Evolutionary conservation across 2,797 vertebrate genomes (phyloP).

Genomic region (Rhinoraja longicauda): DNA sequence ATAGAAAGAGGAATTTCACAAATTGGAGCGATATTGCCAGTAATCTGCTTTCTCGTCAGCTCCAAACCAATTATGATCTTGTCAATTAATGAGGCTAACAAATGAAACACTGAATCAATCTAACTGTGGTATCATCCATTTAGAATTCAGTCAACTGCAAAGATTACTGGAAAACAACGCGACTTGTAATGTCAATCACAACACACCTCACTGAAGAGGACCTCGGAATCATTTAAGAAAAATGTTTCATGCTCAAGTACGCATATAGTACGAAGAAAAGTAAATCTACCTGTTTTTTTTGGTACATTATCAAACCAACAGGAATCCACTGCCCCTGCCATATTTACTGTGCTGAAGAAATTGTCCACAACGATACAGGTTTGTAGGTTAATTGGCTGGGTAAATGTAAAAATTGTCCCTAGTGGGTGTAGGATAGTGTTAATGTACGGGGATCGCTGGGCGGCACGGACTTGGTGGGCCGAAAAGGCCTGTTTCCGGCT

Average conservation of each 20-base stretch:
- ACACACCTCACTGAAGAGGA: background rate
- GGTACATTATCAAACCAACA: too few species aligned
- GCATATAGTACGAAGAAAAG: too few species aligned
- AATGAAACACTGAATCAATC: background rate
- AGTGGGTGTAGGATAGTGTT: too few species aligned
- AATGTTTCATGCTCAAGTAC: background rate
- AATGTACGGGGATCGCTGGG: too few species aligned
- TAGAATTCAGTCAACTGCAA: background rate
- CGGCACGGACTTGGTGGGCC: too few species aligned
- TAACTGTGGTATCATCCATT: background rate
- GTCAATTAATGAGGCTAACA: background rate
- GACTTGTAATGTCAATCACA: background rate
- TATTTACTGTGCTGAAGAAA: too few species aligned
- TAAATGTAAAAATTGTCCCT: too few species aligned
- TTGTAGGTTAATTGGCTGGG: too few species aligned
- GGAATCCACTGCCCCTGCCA: too few species aligned
- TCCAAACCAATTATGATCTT: background rate
- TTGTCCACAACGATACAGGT: too few species aligned
- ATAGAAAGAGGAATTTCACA: background rate
- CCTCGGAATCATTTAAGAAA: background rate
- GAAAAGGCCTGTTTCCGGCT: too few species aligned
- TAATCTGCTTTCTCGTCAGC: background rate
- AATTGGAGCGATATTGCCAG: background rate
- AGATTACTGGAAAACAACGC: background rate
- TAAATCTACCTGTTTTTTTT: too few species aligned